These are phyloP conservation scores for Rostratula benghalensis DNA, from an alignment of 2,113 vertebrate genomes.

Conservation along the genomic window DNA sequence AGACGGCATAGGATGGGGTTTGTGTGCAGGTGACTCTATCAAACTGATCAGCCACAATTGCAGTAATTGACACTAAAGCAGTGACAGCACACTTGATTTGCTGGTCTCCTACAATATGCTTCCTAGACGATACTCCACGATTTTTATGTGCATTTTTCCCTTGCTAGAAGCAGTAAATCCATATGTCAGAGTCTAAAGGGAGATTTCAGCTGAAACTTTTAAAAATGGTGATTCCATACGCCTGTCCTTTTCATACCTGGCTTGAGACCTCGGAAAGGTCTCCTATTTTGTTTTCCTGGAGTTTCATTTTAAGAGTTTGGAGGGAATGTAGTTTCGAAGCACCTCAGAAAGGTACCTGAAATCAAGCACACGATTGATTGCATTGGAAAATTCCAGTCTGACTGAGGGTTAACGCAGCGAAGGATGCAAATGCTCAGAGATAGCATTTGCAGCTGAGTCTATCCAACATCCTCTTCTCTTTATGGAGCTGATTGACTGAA, in stretches of 20 bases:
- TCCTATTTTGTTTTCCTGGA: background rate
- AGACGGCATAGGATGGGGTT: background rate
- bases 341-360: background rate
- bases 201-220: background rate
- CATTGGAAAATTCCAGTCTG: slow-evolving; percentile 24
- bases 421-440: background rate
- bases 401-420: background rate
- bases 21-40: background rate
- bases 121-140: background rate
- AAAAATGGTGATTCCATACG: background rate
- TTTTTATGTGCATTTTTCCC: slow-evolving; percentile 5
- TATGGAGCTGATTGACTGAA: slow-evolving; percentile 23
- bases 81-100: background rate
- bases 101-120: background rate
- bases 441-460: slow-evolving; percentile 4
- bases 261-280: background rate
- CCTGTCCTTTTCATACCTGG: background rate
- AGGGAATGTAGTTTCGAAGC: background rate
- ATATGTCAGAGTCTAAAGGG: background rate
- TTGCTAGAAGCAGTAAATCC: background rate
- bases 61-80: background rate
- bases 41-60: background rate
- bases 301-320: background rate
- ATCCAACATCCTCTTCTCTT: background rate
- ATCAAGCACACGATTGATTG: background rate